Evolutionary conservation across 1,140 invertebrate genomes (phyloP), one percentile per base, ranked within the genome.

Genomic region (Lepidotrigona ventralis): DNA sequence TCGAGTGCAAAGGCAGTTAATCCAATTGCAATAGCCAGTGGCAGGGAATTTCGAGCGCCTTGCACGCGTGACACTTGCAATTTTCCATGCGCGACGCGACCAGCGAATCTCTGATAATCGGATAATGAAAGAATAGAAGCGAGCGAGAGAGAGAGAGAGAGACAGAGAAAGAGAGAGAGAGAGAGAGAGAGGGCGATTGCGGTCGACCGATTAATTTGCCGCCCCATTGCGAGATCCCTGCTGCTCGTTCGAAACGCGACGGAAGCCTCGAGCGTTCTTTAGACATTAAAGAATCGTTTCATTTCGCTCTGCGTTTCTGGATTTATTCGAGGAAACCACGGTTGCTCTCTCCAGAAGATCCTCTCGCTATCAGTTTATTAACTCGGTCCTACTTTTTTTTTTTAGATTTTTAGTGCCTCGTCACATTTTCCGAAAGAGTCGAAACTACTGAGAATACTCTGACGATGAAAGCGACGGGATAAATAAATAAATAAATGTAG

Each of bases 21-120:
- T 46, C 8, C 6, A 39, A 4, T 39, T 39, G 33, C 33, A 39
- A 39, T 39, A 39, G 33, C 53, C 53, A 21, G 17, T 19, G 17
- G 17, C 17, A 17, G 5, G 26, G 29, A 64, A 64, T 64, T 64
- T 64, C 63, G 15, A 29, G n/a, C 26, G 26, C 63, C 8, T 46
- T 64, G 23, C 11, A 60, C 23, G 58, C 63, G 63, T 64, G 51
- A 79, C 56, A 39, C 15, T 68, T 75, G 64, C 39, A 73, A 68
- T 77, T 82, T 82, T 77, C 39, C 80, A 60, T 58, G 64, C 15
- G 54, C 39, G 68, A 77, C 60, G n/a, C 46, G n/a, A 54, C 23
- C 23, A 6, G 73, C 26, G 19, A 82, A 69, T 76, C 80, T 76
- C 80, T 82, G 53, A 82, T 82, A 82, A 82, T 82, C 74, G 64